These are phyloP conservation scores for Dicrostonyx torquatus DNA, from an alignment of 2,797 vertebrate genomes.

Conservation along the genomic window DNA sequence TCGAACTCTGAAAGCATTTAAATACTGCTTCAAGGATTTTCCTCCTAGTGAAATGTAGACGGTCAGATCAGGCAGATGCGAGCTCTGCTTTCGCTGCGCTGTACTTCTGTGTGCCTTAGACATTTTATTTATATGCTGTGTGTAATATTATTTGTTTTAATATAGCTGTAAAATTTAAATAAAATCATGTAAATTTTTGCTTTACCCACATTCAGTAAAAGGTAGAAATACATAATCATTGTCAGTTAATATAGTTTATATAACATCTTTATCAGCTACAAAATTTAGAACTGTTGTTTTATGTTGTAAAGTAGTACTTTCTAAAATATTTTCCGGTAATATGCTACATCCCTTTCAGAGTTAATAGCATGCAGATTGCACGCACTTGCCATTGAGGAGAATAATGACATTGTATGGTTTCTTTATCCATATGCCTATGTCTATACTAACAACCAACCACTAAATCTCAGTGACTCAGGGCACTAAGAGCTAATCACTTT, in stretches of 20 bases:
- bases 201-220: conserved; percentile 10
- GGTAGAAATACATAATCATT: conserved; percentile 18
- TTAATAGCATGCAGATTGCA: conserved; percentile 36
- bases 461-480: not conserved
- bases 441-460: not conserved
- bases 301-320: conserved; percentile 10
- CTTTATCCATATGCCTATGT: not conserved
- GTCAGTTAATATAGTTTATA: not conserved
- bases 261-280: conserved; percentile 5
- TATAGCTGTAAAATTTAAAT: conserved; percentile 1
- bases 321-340: conserved; percentile 14
- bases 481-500: not conserved
- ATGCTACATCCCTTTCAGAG: not conserved
- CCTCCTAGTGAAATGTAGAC: not conserved
- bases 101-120: not conserved
- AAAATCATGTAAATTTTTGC: conserved; percentile 7
- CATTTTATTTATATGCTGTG: conserved; percentile 23
- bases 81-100: not conserved
- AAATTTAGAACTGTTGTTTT: conserved; percentile 33
- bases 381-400: conserved; percentile 41
- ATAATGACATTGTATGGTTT: not conserved
- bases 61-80: not conserved
- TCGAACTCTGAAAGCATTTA: conserved; percentile 30
- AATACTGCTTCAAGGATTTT: conserved; percentile 42
- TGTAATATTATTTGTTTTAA: not conserved